Conservation (phyloP, 2,888 invertebrate genomes). For the Stratiomys singularior region DNA sequence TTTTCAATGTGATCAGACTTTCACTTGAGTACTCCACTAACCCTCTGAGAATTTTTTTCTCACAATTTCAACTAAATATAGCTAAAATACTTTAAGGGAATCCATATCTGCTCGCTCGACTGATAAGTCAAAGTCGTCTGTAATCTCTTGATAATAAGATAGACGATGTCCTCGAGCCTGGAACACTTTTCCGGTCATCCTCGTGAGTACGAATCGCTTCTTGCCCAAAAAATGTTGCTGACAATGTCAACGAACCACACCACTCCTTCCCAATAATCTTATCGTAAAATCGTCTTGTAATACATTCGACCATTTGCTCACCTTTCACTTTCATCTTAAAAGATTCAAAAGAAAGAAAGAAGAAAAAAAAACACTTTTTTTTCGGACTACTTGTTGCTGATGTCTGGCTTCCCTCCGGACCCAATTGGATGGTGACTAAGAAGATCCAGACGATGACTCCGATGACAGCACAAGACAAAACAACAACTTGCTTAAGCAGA, state of each 20-base stretch:
- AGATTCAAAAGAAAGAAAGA: no score
- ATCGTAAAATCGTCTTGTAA: slow-evolving; percentile 19
- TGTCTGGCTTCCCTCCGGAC: not conserved
- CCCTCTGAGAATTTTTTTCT: no score
- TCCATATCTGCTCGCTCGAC: no score
- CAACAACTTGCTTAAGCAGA: slow-evolving; percentile 6
- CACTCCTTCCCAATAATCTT: slow-evolving; percentile 20
- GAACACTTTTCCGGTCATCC: not conserved
- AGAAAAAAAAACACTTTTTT: not conserved
- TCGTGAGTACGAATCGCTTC: not conserved
- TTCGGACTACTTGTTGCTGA: not conserved
- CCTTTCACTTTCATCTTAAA: slow-evolving; percentile 27
- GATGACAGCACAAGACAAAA: not conserved
- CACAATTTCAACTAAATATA: no score
- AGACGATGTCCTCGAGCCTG: not conserved
- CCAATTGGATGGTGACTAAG: not conserved
- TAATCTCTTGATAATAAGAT: no score
- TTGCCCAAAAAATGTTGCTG: not conserved
- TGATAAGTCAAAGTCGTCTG: no score
- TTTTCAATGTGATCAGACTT: no score
- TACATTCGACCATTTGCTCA: slow-evolving; percentile 1
- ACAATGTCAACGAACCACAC: not conserved
- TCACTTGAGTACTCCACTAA: no score
- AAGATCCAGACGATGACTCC: not conserved
- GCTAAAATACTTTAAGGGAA: no score